These are phyloP conservation scores for Pipra filicauda DNA, from an alignment of 2,113 vertebrate genomes.

Conservation along the genomic window DNA sequence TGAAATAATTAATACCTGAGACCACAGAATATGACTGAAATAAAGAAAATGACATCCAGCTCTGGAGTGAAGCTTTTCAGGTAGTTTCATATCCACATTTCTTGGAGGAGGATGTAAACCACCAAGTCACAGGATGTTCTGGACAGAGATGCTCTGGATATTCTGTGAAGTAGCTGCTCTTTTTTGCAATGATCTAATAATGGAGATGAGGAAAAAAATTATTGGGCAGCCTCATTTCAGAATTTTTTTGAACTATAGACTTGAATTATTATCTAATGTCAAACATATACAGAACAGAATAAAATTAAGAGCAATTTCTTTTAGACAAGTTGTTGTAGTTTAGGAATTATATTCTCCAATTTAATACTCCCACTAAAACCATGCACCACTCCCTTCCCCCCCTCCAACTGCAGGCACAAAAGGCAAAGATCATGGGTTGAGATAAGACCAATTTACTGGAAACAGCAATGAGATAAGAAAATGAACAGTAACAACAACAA, in stretches of 20 bases:
- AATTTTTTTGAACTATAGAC: background rate
- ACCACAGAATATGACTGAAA: background rate
- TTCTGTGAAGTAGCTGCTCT: background rate
- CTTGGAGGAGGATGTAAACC: background rate
- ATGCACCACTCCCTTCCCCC: background rate
- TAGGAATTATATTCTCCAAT: background rate
- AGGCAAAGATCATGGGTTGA: background rate
- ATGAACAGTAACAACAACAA: background rate
- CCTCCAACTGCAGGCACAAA: background rate
- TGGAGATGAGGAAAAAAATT: background rate
- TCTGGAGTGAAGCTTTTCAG: background rate
- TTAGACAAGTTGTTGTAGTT: background rate
- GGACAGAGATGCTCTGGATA: background rate
- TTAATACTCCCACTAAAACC: background rate
- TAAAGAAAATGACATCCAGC: background rate
- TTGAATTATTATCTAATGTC: background rate
- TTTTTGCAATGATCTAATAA: background rate
- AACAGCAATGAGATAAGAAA: background rate
- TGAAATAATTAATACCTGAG: background rate
- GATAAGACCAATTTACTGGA: background rate
- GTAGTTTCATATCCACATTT: background rate
- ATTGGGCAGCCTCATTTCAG: background rate
- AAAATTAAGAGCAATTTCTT: background rate
- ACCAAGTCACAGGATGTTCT: background rate
- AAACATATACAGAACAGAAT: background rate